Evolutionary conservation across 2,113 vertebrate genomes (phyloP), one percentile per base, ranked within the genome.

Genomic region (Pavo muticus): DNA sequence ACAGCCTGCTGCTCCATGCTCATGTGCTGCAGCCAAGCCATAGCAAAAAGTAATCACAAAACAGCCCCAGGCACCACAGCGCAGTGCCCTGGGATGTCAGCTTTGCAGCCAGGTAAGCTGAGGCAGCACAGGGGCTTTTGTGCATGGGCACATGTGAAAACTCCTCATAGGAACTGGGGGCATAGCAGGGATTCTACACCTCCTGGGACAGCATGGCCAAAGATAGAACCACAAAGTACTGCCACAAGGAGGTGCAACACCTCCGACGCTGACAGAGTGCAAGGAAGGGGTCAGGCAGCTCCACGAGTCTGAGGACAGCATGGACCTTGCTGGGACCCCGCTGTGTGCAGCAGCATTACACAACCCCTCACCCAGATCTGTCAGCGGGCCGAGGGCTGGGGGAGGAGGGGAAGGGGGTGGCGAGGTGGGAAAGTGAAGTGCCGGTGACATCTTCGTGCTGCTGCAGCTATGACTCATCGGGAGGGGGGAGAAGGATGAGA

Each of bases 391-490:
- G 5, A 90, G 94, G 81, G 85, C 93, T 76, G 80, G 84, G 24
- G 94, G 81, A 92, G 95, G 93, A 95, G 90, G 84, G 93, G 82
- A 93, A 87, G 93, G 88, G 91, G 95, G 92, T 68, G 96, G 89
- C 3, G 76, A 89, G 94, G 94, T 93, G 93, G 93, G 93, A 93
- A 94, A 90, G 24, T 54, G 2, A 79, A 90, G 91, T 56, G 95
- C 56, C 15, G 5, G 73, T 91, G 91, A 80, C 91, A 90, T 90
- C 81, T 80, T 87, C 80, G 76, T 56, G 39, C 74, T 92, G 92
- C 93, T 90, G 96, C 96, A 95, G 93, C 92, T 91, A 8, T 96
- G 96, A 96, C 77, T 96, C 96, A 95, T 71, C 20, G 4, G 23
- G 42, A 68, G 57, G 27, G 25, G 40, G 12, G 70, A 52, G 35